These are phyloP conservation scores for Atta texana DNA, from an alignment of 1,140 invertebrate species.

Conservation along the genomic window DNA sequence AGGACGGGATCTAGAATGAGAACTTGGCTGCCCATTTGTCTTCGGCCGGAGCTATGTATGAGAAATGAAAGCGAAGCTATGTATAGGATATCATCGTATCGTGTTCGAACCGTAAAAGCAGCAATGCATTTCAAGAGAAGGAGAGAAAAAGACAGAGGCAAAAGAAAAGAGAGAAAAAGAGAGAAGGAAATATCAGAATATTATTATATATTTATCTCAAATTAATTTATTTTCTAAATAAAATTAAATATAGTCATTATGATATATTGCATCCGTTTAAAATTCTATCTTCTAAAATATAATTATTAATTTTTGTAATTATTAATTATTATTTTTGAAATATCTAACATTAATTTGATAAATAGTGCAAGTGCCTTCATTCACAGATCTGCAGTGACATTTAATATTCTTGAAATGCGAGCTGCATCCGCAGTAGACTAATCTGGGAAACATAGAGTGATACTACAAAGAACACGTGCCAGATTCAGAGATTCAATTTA, in stretches of 20 bases:
- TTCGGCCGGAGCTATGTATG: background rate
- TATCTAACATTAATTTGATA: background rate
- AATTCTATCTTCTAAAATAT: background rate
- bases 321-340: background rate
- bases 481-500: slow-evolving; percentile 3
- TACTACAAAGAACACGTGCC: background rate
- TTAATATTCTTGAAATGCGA: slow-evolving; percentile 3
- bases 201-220: background rate
- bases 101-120: background rate
- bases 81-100: slow-evolving; percentile 29
- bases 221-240: background rate
- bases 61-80: background rate
- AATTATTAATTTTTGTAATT: background rate
- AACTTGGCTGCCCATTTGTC: slow-evolving; percentile 41
- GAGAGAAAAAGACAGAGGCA: background rate
- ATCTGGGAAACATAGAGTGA: slow-evolving; percentile 3
- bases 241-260: background rate
- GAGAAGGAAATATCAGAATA: background rate
- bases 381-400: slow-evolving; percentile 23
- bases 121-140: background rate
- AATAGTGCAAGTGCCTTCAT: background rate
- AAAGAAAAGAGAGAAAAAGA: background rate
- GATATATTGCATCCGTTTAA: background rate
- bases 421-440: slow-evolving; percentile 10
- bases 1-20: slow-evolving; percentile 36